Base-by-base conservation (phyloP, 2,113 vertebrate genomes). In the Charina bottae region DNA sequence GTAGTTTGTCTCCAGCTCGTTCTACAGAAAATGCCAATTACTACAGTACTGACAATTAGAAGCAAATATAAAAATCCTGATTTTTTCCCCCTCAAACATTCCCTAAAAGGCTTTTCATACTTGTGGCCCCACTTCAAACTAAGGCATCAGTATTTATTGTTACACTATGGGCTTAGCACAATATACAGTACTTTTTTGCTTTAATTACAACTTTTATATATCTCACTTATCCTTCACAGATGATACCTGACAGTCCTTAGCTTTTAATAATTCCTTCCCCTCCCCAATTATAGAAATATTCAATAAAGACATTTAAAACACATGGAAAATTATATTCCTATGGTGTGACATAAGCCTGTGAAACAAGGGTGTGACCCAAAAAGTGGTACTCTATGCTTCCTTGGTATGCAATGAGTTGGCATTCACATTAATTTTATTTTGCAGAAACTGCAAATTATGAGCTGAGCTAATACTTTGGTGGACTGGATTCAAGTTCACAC, bases 401-500 rank as follows among this genome's bases (percentile, higher is more conserved):
- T 90, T 0, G 83, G 42, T 78, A 87, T 87, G 28, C 19, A 88
- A 94, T 11, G 24, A 62, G 1, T 90, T 89, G 93, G 90, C 2
- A 2, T 92, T 92, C 6, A 19, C 11, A 68, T 95, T 94, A 62
- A 88, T 4, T 46, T 78, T 83, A 9, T 59, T 85, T 87, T 53
- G 19, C 62, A 86, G 46, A 53, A 93, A 93, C 37, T 89, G 49
- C 46, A 93, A 90, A 72, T 93, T 96, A 13, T 87, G 72, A 10
- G 23, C 15, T 23, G 13, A 62, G 94, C 89, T 91, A 85, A 94
- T 12, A 26, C 86, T 33, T 26, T 5, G 85, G 24, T 1, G 87
- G 93, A 94, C 15, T 37, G 62, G 62, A 91, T 4, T 88, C 49
- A 93, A 85, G 85, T 93, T 94, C 26, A n/a, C 19, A 60, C 64